Evolutionary conservation across 1,140 invertebrate species (phyloP).

Genomic region (Diploscapter pachys): DNA sequence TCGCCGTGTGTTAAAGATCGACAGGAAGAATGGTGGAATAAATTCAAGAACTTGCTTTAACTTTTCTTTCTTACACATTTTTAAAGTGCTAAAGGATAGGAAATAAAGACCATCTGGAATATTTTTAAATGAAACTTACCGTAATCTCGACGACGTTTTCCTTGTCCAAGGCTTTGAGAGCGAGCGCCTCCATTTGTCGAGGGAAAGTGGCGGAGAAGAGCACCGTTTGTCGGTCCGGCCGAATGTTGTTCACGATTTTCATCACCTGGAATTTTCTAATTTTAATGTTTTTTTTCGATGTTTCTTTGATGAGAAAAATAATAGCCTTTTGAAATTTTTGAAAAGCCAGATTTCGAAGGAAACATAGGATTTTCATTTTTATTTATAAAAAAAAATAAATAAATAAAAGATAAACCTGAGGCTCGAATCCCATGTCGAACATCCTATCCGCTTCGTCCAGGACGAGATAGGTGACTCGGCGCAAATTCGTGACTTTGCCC

Average conservation of each 20-base stretch:
- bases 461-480: slow-evolving; percentile 91
- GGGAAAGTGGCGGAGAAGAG: slow-evolving; percentile 99
- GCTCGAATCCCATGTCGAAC: slow-evolving; percentile 99
- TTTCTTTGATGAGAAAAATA: no score
- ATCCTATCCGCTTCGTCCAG: slow-evolving; percentile 98
- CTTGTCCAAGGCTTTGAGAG: slow-evolving; percentile 74
- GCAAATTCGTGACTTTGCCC: slow-evolving; percentile 87
- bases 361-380: no score
- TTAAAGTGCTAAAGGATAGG: no score
- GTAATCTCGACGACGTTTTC: slow-evolving; percentile 91
- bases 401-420: slow-evolving; percentile 67
- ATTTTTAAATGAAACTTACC: slow-evolving; percentile 43
- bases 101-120: no score
- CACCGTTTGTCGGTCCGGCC: slow-evolving; percentile 94
- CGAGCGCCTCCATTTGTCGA: slow-evolving; percentile 95
- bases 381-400: no score
- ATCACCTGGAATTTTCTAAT: slow-evolving; percentile 61
- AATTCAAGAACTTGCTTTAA: no score
- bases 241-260: slow-evolving; percentile 90
- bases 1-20: no score
- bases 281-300: neutral
- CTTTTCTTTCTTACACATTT: no score
- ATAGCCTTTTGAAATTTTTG: neutral
- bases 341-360: no score
- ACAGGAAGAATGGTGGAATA: no score